Evolutionary conservation across 1,140 invertebrate species (phyloP).

Genomic region (Drosophila repletoides): DNA sequence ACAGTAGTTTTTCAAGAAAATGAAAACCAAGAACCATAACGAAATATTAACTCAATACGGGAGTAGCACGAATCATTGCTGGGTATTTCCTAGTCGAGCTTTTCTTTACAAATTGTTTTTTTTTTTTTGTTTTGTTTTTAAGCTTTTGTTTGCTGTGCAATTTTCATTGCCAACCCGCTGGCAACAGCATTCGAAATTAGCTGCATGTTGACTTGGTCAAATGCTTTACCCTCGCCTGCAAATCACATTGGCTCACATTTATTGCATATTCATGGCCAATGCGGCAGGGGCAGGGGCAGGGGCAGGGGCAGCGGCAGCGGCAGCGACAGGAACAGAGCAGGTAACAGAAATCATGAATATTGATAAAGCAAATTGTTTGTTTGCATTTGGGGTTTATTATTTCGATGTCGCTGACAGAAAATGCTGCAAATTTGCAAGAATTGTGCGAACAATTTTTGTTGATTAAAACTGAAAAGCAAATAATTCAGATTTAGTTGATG

Average conservation of each 20-base stretch:
- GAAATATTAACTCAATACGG: no score
- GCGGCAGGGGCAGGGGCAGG: not conserved
- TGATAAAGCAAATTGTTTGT: slow-evolving; percentile 70
- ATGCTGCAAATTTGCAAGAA: slow-evolving; percentile 26
- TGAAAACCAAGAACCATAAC: no score
- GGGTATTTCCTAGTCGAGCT: no score
- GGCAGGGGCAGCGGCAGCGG: not conserved
- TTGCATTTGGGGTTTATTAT: slow-evolving; percentile 45
- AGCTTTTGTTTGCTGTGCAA: not conserved
- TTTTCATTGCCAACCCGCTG: slow-evolving; percentile 1
- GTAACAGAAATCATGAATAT: slow-evolving; percentile 62
- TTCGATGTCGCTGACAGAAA: slow-evolving; percentile 31
- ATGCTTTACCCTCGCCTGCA: slow-evolving; percentile 44
- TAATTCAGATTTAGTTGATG: not conserved
- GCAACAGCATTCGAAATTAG: slow-evolving; percentile 27
- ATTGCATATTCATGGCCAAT: slow-evolving; percentile 68
- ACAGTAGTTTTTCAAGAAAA: no score
- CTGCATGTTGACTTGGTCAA: slow-evolving; percentile 41
- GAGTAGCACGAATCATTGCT: no score
- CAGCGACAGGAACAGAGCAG: slow-evolving; percentile 9
- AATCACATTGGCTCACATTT: slow-evolving; percentile 55
- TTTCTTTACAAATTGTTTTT: no score
- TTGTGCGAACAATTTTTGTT: slow-evolving; percentile 9
- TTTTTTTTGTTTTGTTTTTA: not conserved
- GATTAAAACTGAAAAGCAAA: slow-evolving; percentile 5